Conservation (phyloP, 2,797 vertebrate species). For the Rallus crepitans region DNA sequence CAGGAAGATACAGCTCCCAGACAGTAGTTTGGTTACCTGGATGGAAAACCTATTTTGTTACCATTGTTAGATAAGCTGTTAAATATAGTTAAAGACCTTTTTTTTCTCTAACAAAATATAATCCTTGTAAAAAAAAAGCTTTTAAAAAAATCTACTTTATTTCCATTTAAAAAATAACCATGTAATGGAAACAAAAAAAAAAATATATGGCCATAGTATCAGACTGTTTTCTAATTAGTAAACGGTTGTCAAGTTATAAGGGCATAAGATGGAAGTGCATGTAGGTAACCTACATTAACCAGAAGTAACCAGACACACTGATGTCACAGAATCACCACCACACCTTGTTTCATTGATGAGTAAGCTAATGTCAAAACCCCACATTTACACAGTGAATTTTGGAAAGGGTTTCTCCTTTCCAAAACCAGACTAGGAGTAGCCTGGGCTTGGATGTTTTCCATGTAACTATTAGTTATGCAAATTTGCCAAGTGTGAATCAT, state of each 20-base stretch:
- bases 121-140: not conserved
- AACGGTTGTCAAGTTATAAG: not conserved
- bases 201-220: not conserved
- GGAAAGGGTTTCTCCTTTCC: not conserved
- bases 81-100: not conserved
- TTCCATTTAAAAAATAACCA: not conserved
- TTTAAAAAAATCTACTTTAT: not conserved
- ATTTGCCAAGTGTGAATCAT: not conserved
- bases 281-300: not conserved
- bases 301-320: not conserved
- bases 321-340: not conserved
- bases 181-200: not conserved
- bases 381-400: not conserved
- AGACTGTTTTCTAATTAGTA: not conserved
- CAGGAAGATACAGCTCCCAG: not conserved
- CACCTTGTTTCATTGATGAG: not conserved
- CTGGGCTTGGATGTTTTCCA: not conserved
- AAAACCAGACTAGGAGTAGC: not conserved
- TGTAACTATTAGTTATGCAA: not conserved
- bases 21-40: conserved; percentile 8
- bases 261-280: not conserved
- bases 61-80: not conserved
- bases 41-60: not conserved
- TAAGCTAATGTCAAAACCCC: not conserved
- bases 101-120: not conserved